Evolutionary conservation across 2,113 vertebrate species (phyloP).

Genomic region (Verasper variegatus): DNA sequence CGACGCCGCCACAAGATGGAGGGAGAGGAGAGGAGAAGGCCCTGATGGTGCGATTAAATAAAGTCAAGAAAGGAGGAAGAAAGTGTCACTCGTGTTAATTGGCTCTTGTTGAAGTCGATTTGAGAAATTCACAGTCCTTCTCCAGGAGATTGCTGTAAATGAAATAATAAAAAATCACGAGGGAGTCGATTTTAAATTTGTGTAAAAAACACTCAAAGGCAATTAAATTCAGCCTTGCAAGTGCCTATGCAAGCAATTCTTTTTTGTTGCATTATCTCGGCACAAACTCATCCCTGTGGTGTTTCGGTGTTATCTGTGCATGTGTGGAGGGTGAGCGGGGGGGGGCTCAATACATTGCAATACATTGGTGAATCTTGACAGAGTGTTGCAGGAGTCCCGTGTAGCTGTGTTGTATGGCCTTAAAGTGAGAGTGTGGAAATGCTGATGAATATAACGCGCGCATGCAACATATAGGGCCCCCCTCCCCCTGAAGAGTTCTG

Average conservation of each 20-base stretch:
- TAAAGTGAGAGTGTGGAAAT: no score
- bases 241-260: neutral
- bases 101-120: slow-evolving; percentile 12
- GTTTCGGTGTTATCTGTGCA: neutral
- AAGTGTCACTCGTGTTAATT: no score
- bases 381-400: neutral
- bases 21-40: slow-evolving; percentile 21
- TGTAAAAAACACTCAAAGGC: slow-evolving; percentile 6
- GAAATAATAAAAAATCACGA: neutral
- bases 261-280: neutral
- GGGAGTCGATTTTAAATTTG: neutral
- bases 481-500: neutral
- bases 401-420: no score
- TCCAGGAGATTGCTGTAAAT: neutral
- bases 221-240: neutral
- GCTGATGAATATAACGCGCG: neutral
- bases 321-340: neutral
- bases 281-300: neutral
- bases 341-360: no score
- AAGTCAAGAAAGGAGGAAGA: neutral
- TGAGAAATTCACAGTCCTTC: neutral
- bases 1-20: slow-evolving; percentile 42
- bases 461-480: neutral
- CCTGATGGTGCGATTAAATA: neutral
- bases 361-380: neutral